Evolutionary conservation across 1,140 invertebrate species (phyloP).

Genomic region (Frieseomelitta varia): DNA sequence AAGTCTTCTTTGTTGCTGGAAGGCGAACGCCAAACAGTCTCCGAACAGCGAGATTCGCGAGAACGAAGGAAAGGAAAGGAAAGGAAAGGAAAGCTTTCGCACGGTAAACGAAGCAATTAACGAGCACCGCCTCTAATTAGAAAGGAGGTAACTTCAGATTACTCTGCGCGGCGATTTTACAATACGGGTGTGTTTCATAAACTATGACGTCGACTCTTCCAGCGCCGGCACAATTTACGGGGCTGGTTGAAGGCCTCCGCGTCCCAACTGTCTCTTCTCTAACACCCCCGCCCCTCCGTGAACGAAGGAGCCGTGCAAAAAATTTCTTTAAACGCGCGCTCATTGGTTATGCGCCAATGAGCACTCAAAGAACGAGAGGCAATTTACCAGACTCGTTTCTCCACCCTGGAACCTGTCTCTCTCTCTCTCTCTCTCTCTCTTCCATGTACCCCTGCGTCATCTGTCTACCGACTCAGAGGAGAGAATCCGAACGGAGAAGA

Average conservation of each 20-base stretch:
- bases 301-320: constrained; percentile 29
- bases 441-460: background rate
- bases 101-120: constrained; percentile 21
- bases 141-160: background rate
- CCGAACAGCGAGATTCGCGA: background rate
- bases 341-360: constrained; percentile 48
- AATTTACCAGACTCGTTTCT: constrained; percentile 38
- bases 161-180: background rate
- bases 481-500: background rate
- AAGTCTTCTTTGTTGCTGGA: background rate
- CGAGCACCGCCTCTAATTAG: constrained; percentile 25
- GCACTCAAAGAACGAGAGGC: constrained; percentile 43
- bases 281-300: background rate
- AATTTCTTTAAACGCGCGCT: constrained; percentile 43
- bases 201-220: constrained; percentile 3
- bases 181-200: constrained; percentile 37
- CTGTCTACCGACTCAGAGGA: constrained; percentile 17
- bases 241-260: background rate
- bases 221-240: background rate
- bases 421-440: background rate
- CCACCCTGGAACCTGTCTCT: background rate
- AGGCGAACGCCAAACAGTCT: no score
- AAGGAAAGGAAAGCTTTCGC: background rate
- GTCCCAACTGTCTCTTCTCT: background rate
- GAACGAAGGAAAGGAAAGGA: background rate